These are phyloP conservation scores for Ornithoptera priamus DNA, from an alignment of 2,888 invertebrate species.

Conservation along the genomic window DNA sequence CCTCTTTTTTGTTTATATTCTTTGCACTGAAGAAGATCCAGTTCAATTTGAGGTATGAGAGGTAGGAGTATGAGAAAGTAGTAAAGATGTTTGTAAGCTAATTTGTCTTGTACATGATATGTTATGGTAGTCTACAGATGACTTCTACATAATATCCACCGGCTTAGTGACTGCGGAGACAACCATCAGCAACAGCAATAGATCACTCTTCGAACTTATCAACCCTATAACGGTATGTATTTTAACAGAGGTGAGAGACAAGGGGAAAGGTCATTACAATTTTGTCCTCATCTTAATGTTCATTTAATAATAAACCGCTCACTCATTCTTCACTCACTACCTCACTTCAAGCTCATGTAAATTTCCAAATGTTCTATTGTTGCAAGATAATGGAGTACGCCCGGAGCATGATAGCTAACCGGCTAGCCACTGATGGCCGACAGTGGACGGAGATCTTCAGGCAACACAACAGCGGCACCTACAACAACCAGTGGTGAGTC, in stretches of 20 bases:
- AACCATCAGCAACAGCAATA: constrained; percentile 84
- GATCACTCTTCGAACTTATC: constrained; percentile 77
- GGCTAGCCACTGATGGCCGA: constrained; percentile 79
- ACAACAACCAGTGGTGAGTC: constrained; percentile 87
- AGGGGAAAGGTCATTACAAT: neutral
- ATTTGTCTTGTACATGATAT: constrained; percentile 1
- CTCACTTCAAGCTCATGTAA: neutral
- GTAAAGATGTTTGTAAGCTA: too few relatives aligned
- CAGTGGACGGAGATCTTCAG: constrained; percentile 82
- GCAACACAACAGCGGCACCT: constrained; percentile 85
- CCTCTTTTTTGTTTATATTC: too few relatives aligned
- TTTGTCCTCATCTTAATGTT: too few relatives aligned
- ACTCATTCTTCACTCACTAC: too few relatives aligned
- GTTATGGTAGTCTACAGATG: constrained; percentile 78
- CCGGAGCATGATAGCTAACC: constrained; percentile 83
- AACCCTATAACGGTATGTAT: constrained; percentile 49
- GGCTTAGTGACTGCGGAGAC: constrained; percentile 83
- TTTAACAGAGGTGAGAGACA: neutral
- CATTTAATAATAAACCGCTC: too few relatives aligned
- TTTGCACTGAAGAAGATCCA: too few relatives aligned
- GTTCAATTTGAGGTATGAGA: too few relatives aligned
- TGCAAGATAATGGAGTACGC: constrained; percentile 78
- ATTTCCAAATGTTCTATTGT: neutral
- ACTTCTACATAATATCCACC: constrained; percentile 82
- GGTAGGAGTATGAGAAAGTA: too few relatives aligned